Percentiles rank a stretch among this genome's conserved stretches.
Conservation (phyloP, 2,797 vertebrate species). For the Oreortyx pictus region DNA sequence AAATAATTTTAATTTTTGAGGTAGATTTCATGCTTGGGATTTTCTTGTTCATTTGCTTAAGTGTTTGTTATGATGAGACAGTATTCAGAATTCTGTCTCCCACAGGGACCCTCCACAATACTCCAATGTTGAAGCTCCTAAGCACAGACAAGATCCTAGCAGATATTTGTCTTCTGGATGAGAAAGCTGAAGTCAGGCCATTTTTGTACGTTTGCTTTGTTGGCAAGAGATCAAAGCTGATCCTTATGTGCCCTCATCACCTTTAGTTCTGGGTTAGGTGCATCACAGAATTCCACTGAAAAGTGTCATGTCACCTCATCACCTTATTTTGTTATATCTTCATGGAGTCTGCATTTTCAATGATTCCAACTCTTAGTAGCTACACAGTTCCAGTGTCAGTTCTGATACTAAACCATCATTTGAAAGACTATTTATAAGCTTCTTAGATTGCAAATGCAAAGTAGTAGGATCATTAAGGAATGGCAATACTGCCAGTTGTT, state of each 20-base stretch:
- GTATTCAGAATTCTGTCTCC: conserved; percentile 1
- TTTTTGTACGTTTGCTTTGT: background rate
- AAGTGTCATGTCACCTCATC: background rate
- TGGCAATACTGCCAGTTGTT: background rate
- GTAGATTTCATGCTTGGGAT: background rate
- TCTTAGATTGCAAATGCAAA: background rate
- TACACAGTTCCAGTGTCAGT: background rate
- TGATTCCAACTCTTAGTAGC: background rate
- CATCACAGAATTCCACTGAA: background rate
- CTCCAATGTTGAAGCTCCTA: background rate
- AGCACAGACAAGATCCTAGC: background rate
- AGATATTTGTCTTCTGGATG: background rate
- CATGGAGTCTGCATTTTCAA: background rate
- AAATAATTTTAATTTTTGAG: background rate
- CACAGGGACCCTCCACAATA: conserved; percentile 1
- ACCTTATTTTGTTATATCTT: background rate
- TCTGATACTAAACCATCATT: background rate
- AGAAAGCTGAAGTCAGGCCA: background rate
- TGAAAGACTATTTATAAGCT: background rate
- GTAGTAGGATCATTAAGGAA: background rate
- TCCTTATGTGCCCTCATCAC: background rate
- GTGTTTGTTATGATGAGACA: background rate
- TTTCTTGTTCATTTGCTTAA: background rate
- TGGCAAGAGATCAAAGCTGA: background rate
- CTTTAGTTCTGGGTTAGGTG: background rate